Base-by-base conservation (phyloP, 1,140 invertebrate genomes). In the Lineus longissimus region DNA sequence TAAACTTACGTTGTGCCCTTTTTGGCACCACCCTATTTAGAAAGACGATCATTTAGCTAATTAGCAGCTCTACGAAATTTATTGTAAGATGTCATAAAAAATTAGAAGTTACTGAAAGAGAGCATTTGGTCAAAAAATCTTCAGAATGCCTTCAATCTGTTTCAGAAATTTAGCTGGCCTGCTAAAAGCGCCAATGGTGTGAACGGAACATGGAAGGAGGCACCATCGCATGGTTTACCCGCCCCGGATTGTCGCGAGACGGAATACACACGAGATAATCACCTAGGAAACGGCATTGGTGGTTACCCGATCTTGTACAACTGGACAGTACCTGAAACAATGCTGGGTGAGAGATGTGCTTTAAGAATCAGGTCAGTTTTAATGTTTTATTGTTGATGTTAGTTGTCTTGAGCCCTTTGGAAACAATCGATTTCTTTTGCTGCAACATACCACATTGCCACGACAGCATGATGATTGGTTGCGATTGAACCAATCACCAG, bases 251-350 rank as follows among this genome's bases (percentile, higher is more conserved):
- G 81, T 60, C 47, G 71, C 27, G 78, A 81, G 62, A 75, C 77
- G 2, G 70, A 77, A 61, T 78, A 71, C 55, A 72, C 73, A 11
- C 61, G 81, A 51, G 81, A 82, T 65, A 82, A 82, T 70, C 76
- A 82, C 65, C 73, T 81, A 23, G 80, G 81, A 41, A 80, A 81
- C 63, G 76, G 73, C 2, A 33, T 76, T 11, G 74, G 73, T 64
- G 79, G 78, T 27, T 60, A 77, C 33, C 71, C 77, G 1, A 67
- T 65, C 27, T 41, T 72, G 59, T 82, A 70, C 59, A 81, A 81
- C 69, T 82, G 80, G 80, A 82, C 78, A 6, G 30, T 82, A 7
- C 79, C 80, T 13, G 62, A 77, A 41, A 69, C 55, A 31, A 45
- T 78, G 9, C 65, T 69, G 2, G 64, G 71, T 43, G 75, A 77